Evolutionary conservation across 2,888 invertebrate genomes (phyloP), one percentile per base, ranked within the genome.

Genomic region (Cephus rjabovi): DNA sequence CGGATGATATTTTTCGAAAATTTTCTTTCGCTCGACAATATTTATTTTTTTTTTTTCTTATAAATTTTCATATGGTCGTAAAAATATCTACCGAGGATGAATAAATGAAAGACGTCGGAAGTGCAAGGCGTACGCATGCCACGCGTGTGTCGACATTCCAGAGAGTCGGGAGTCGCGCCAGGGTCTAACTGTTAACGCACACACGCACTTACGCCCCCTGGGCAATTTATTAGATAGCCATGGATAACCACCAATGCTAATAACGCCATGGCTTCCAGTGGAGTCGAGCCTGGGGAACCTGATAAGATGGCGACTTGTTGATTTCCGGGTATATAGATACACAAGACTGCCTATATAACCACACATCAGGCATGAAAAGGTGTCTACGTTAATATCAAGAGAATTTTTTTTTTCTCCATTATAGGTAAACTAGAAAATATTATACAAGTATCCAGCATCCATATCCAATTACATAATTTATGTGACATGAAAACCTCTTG

Each of bases 161-260:
- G 35, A 34, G 34, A 35, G 35, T 34, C 37, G 74, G 74, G 78
- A 76, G 76, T 78, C 70, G 76, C 73, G 78, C 78, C 78, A 76
- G 78, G 82, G 81, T 87, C 89, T 90, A 90, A 90, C 87, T 84
- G 89, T 87, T 86, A 88, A 87, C 86, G 89, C 86, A 88, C 87
- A 90, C 88, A 87, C 84, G 85, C 86, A 81, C 84, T 84, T 82
- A 82, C 85, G 84, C 87, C 84, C 82, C 82, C 82, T 81, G 83
- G 85, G 87, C 89, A 90, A 91, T 90, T 91, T 91, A 91, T 91
- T 90, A 90, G 89, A 90, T 87, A 87, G 88, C 85, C 84, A 83
- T 78, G 88, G 89, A 90, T 90, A 91, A 91, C 86, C 86, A 86
- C 85, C 87, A 88, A 87, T 85, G 89, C 89, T 87, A 90, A 90